Evolutionary conservation across 2,888 invertebrate genomes (phyloP), one percentile per base, ranked within the genome.

Genomic region (Drosophila fungiperda): DNA sequence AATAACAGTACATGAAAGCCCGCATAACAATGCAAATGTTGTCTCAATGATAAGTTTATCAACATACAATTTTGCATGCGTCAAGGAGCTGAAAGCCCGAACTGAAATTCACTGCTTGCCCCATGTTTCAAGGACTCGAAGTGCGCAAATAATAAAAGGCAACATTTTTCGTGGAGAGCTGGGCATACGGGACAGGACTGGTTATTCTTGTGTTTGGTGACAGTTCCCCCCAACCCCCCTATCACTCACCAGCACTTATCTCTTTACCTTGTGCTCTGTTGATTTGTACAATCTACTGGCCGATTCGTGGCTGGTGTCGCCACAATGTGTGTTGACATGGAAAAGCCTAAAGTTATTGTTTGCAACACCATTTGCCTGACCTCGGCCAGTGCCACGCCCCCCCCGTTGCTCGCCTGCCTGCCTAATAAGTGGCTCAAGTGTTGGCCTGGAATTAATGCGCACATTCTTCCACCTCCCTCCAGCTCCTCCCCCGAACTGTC

Each of bases 341-440:
- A 83, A 83, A 82, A 82, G 83, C 84, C 83, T 50, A 84, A 87
- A 84, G 87, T 84, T 84, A 84, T 84, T 87, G 87, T 82, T 82
- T 82, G 68, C 74, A 73, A 68, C 77, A 73, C 78, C 73, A 73
- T 45, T 62, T 55, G 62, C 73, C 62, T 61, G 64, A 75, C 66
- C 82, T 80, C 80, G 75, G 64, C 3, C 68, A 38, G 58, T 48
- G 60, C 65, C 63, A 73, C 65, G 52, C 79, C 76, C 49, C 17
- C 17, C 38, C 74, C 53, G 59, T 20, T 49, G 58, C 40, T 36
- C 35, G 29, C 15, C 40, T 29, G 48, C 62, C 52, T 68, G 82
- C 70, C 83, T 87, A 85, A 85, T 87, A 85, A 87, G 87, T 80
- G 83, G 81, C 83, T 87, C 86, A 85, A 85, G 85, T 85, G 85